A percentile compares a stretch with the other conserved stretches of the same genome.
These are phyloP conservation scores for Pipistrellus kuhlii DNA, from an alignment of 2,797 vertebrate species.

Conservation along the genomic window DNA sequence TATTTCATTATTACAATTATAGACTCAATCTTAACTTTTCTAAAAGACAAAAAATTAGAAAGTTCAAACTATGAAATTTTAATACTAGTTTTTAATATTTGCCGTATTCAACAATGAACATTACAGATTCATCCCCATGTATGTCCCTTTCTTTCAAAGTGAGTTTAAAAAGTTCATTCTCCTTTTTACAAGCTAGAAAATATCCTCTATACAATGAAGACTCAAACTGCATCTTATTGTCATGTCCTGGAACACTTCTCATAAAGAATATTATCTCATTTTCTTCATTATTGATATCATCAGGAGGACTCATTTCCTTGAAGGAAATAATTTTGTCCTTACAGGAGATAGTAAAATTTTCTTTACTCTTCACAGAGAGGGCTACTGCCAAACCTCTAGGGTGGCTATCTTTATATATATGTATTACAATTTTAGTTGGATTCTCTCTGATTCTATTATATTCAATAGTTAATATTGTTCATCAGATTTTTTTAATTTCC, in stretches of 20 bases:
- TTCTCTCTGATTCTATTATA: no score
- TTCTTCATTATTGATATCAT: conserved; percentile 50
- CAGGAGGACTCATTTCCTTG: conserved; percentile 75
- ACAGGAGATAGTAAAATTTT: conserved; percentile 74
- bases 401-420: conserved; percentile 62
- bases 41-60: conserved; percentile 28
- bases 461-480: no score
- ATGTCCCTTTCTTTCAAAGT: conserved; percentile 66
- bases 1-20: conserved; percentile 28
- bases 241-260: conserved; percentile 68
- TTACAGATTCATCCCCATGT: conserved; percentile 64
- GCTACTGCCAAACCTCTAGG: conserved; percentile 53
- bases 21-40: background rate
- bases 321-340: conserved; percentile 72
- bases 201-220: conserved; percentile 75
- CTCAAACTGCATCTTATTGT: conserved; percentile 69
- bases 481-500: no score
- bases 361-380: conserved; percentile 60
- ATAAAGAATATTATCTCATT: conserved; percentile 79
- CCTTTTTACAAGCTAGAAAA: conserved; percentile 77
- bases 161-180: conserved; percentile 66
- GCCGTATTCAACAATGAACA: conserved; percentile 66
- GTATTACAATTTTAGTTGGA: conserved; percentile 57
- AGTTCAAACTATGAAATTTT: conserved; percentile 9
- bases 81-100: background rate